Percentiles rank a stretch among this genome's conserved stretches.
These are phyloP conservation scores for Heliconius sara DNA, from an alignment of 2,888 invertebrate species.

Conservation along the genomic window DNA sequence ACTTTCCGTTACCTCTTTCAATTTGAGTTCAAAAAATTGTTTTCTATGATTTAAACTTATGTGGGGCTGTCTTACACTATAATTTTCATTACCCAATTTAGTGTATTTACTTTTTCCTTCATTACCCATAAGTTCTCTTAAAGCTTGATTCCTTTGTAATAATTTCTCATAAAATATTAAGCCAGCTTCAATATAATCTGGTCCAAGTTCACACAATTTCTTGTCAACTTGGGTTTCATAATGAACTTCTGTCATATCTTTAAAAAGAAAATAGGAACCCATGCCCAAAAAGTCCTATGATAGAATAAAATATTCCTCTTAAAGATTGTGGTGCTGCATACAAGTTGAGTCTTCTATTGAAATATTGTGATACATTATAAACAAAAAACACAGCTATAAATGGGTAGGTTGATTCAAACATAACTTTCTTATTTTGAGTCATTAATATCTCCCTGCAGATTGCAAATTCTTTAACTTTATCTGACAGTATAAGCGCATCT, in stretches of 20 bases:
- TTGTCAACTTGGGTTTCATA: slow-evolving; percentile 87
- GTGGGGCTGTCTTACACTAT: slow-evolving; percentile 85
- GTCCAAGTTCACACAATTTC: slow-evolving; percentile 83
- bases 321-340: slow-evolving; percentile 79
- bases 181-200: slow-evolving; percentile 88
- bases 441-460: slow-evolving; percentile 89
- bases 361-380: slow-evolving; percentile 77
- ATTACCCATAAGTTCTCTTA: slow-evolving; percentile 86
- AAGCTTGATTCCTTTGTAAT: slow-evolving; percentile 88
- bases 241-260: slow-evolving; percentile 86
- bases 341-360: slow-evolving; percentile 84
- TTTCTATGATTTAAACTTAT: slow-evolving; percentile 87
- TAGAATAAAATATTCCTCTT: slow-evolving; percentile 77
- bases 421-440: slow-evolving; percentile 83
- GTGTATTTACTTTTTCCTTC: slow-evolving; percentile 86
- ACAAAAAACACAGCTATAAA: slow-evolving; percentile 74
- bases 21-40: slow-evolving; percentile 84
- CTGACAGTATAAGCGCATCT: slow-evolving; percentile 88
- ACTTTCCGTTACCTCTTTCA: slow-evolving; percentile 62
- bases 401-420: slow-evolving; percentile 83
- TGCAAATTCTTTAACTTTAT: slow-evolving; percentile 91
- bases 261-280: slow-evolving; percentile 85
- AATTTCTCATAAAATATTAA: slow-evolving; percentile 90
- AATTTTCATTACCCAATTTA: slow-evolving; percentile 88
- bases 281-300: slow-evolving; percentile 83